Conservation (phyloP, 2,888 invertebrate genomes). For the Aromia moschata region DNA sequence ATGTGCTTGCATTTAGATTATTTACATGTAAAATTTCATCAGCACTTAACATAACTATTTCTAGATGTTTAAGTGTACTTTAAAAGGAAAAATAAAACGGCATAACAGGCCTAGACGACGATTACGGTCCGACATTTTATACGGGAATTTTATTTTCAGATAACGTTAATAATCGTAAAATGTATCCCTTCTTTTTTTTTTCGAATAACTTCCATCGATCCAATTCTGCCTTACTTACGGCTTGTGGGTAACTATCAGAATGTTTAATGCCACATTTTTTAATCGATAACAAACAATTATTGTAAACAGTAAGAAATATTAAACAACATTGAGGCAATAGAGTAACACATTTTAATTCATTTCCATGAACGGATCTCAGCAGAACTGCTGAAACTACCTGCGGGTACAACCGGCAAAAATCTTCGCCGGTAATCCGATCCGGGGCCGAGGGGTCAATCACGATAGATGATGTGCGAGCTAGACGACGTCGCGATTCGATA, state of each 20-base stretch:
- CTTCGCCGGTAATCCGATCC: no score
- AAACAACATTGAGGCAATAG: no score
- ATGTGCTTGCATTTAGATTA: slow-evolving; percentile 42
- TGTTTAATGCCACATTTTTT: background rate
- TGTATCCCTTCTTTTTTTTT: slow-evolving; percentile 19
- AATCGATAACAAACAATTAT: no score
- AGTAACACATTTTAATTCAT: no score
- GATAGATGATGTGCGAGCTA: no score
- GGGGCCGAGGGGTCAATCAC: no score
- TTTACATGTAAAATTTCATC: slow-evolving; percentile 46
- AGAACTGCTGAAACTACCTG: no score
- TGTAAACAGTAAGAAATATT: no score
- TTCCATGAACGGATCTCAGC: no score
- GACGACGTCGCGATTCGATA: no score
- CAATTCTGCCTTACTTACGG: slow-evolving; percentile 17
- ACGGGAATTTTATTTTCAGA: slow-evolving; percentile 21
- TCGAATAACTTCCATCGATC: slow-evolving; percentile 17
- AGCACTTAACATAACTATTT: slow-evolving; percentile 46
- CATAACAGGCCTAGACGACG: slow-evolving; percentile 17
- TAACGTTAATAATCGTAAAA: slow-evolving; percentile 28
- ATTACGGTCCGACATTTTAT: slow-evolving; percentile 18
- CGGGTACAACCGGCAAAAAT: no score
- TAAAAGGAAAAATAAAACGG: slow-evolving; percentile 26
- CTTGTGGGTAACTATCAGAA: slow-evolving; percentile 7
- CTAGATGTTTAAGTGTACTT: slow-evolving; percentile 27